Percentiles rank a stretch among this genome's conserved stretches.
Conservation (phyloP, 2,113 vertebrate species). For the Irena cyanogastra region DNA sequence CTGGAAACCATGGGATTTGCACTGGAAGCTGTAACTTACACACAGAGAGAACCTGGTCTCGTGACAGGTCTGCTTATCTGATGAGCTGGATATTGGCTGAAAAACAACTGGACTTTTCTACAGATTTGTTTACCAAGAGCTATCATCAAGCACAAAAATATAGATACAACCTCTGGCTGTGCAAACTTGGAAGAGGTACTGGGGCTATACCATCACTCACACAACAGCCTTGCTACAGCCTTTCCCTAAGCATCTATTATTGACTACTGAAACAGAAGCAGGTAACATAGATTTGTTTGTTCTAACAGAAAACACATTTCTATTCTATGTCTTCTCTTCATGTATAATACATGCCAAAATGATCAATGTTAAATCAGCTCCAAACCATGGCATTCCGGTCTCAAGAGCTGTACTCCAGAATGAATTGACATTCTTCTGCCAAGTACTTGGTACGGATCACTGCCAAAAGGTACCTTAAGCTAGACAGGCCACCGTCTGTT, state of each 20-base stretch:
- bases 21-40: background rate
- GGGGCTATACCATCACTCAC: background rate
- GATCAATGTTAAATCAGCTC: background rate
- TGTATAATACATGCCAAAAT: background rate
- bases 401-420: background rate
- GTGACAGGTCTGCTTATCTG: background rate
- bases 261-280: background rate
- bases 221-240: background rate
- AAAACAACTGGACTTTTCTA: background rate
- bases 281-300: background rate
- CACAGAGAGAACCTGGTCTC: background rate
- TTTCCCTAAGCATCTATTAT: background rate
- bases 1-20: background rate
- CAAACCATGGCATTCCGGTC: background rate
- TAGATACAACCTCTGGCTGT: background rate
- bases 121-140: background rate
- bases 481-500: background rate
- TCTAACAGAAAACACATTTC: background rate
- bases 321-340: background rate
- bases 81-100: background rate
- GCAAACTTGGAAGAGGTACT: background rate
- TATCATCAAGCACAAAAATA: background rate
- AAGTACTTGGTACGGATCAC: background rate
- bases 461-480: background rate
- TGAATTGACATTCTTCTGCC: background rate